Percentiles rank a stretch among this genome's conserved stretches.
Evolutionary conservation across 2,797 vertebrate genomes (phyloP).

Genomic region (Phoxinus dragarum): DNA sequence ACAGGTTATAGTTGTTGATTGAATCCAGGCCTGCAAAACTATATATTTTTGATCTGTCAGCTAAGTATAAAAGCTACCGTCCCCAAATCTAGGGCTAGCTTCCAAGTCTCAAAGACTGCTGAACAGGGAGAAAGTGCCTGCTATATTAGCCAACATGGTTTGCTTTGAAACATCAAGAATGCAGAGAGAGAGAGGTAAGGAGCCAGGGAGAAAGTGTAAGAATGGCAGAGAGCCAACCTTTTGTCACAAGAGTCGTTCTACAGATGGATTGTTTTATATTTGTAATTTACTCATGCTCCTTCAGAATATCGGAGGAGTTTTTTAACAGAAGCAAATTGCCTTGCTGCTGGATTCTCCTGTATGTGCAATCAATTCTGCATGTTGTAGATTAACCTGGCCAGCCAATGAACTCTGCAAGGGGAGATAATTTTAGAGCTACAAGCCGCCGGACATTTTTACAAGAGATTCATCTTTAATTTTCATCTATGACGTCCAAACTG

Average conservation of each 20-base stretch:
- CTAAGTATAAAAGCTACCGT: conserved; percentile 46
- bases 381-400: conserved; percentile 9
- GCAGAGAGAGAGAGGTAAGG: conserved; percentile 11
- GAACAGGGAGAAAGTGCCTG: conserved; percentile 51
- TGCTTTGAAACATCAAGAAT: conserved; percentile 39
- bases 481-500: neutral
- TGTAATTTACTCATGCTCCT: conserved; percentile 16
- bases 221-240: neutral
- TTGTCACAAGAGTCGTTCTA: conserved; percentile 21
- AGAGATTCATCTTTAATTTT: neutral
- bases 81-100: conserved; percentile 52
- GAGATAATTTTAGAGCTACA: neutral
- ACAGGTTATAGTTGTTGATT: conserved; percentile 50
- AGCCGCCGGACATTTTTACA: neutral
- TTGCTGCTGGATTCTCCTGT: neutral
- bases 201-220: neutral
- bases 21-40: conserved; percentile 39
- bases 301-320: conserved; percentile 17
- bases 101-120: conserved; percentile 52
- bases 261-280: conserved; percentile 32
- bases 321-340: conserved; percentile 2
- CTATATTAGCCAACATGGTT: conserved; percentile 55
- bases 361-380: conserved; percentile 18
- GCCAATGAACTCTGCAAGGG: neutral
- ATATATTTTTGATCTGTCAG: conserved; percentile 49